phyloP scores from a whole-genome alignment of 1,140 invertebrate species.

The Phortica variegata region DNA sequence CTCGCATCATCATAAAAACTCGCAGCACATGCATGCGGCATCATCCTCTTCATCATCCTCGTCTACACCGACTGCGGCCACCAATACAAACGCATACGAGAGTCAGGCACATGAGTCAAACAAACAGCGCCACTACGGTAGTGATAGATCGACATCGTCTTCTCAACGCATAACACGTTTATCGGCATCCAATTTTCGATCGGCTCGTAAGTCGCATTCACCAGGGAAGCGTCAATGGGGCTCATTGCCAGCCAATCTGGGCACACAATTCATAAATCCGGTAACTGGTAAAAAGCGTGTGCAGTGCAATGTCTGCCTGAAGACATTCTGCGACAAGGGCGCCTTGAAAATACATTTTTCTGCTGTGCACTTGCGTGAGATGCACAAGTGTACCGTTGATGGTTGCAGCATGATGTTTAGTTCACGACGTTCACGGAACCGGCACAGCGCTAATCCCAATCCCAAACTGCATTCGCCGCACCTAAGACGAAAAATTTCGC shows the following conservation, averaged over 20 bases:
- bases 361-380: constrained; percentile 96
- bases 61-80: constrained; percentile 7
- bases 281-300: constrained; percentile 94
- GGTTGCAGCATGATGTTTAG: constrained; percentile 99
- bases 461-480: constrained; percentile 97
- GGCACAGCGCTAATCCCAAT: constrained; percentile 97
- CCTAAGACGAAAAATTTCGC: constrained; percentile 85
- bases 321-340: constrained; percentile 99
- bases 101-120: constrained; percentile 7
- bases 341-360: constrained; percentile 99
- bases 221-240: constrained; percentile 91
- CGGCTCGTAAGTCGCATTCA: constrained; percentile 72
- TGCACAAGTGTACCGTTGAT: constrained; percentile 98
- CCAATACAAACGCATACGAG: constrained; percentile 11
- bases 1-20: constrained; percentile 7
- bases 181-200: constrained; percentile 24
- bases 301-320: constrained; percentile 96
- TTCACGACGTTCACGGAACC: constrained; percentile 89
- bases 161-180: constrained; percentile 27
- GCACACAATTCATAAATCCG: constrained; percentile 88
- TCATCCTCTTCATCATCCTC: constrained; percentile 7
- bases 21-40: neutral
- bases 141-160: constrained; percentile 5
- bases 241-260: constrained; percentile 79
- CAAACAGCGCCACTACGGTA: constrained; percentile 6